A percentile compares a stretch with the other conserved stretches of the same genome.
phyloP scores from a whole-genome alignment of 2,113 vertebrate genomes.

The Oplegnathus fasciatus region DNA sequence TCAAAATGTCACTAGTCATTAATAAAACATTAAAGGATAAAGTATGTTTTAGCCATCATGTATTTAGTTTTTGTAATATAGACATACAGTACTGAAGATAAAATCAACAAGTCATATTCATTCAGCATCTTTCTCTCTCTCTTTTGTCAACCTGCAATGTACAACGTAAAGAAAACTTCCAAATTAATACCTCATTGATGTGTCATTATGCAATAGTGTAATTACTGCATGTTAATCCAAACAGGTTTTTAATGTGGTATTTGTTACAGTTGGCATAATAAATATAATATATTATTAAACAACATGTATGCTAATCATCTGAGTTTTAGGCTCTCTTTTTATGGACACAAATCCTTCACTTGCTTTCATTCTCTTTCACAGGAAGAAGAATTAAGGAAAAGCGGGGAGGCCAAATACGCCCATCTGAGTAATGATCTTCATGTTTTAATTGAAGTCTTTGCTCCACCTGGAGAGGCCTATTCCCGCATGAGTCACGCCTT shows the following conservation, averaged over 20 bases:
- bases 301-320: not conserved
- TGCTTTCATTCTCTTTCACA: constrained; percentile 74
- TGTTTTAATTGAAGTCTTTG: constrained; percentile 99
- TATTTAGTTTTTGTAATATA: not conserved
- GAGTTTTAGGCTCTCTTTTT: not conserved
- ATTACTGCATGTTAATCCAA: not conserved
- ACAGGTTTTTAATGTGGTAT: not conserved
- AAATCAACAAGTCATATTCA: not conserved
- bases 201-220: not conserved
- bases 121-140: not conserved
- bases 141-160: not conserved
- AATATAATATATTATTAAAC: not conserved
- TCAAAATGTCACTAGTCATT: not conserved
- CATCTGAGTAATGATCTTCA: constrained; percentile 99
- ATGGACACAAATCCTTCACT: not conserved
- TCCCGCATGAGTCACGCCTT: constrained; percentile 99
- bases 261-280: not conserved
- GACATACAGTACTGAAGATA: not conserved
- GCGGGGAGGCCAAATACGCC: constrained; percentile 95
- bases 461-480: constrained; percentile 98
- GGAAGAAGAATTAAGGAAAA: constrained; percentile 98
- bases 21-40: not conserved
- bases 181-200: not conserved
- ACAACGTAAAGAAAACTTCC: not conserved
- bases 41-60: not conserved